Base-by-base conservation (phyloP, 1,140 invertebrate species). In the Drosophila subobscura region DNA sequence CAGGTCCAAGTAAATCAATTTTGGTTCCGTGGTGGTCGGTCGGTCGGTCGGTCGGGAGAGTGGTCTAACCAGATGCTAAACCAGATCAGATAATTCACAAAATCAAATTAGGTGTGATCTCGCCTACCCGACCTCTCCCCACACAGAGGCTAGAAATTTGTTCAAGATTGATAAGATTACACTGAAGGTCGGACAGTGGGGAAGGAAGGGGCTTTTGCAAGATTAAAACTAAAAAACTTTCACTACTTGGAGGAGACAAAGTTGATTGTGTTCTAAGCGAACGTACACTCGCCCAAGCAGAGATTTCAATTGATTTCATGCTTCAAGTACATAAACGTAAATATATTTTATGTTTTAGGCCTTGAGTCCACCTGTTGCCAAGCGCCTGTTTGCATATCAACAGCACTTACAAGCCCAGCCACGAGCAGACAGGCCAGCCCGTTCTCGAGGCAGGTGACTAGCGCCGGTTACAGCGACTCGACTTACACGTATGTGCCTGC, bases 401-500 rank as follows among this genome's bases (percentile, higher is more conserved):
- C 41, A 25, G 20, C 59, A 45, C 44, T 61, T 27, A 52, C 40
- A 61, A 23, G 37, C 20, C 51, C 29, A 22, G 37, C 14, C 37
- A 52, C 10, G 20, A 59, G 41, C 50, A 51, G 50, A 37, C 58
- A 23, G 14, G 14, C 27, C 27, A 16, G 51, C 51, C 51, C 33
- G n/a, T 20, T 40, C 47, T 6, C 8, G 12, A 23, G 4, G 22
- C 37, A 49, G 7, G 45, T 12, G 23, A 22, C 33, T 25, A 40
- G 61, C 61, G 53, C 61, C 61, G 44, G 52, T 49, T 33, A n/a
- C 25, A 40, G 67, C 58, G 55, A 64, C 46, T 63, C 16, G 16
- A 20, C 16, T 20, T 20, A 20, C 16, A 20, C 1, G 1, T 1
- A 20, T 1, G 16, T 46, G 16, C 40, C 29, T 8, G 44, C 22